phyloP scores from a whole-genome alignment of 2,797 vertebrate species.

The Melanotaenia parkinsoni region DNA sequence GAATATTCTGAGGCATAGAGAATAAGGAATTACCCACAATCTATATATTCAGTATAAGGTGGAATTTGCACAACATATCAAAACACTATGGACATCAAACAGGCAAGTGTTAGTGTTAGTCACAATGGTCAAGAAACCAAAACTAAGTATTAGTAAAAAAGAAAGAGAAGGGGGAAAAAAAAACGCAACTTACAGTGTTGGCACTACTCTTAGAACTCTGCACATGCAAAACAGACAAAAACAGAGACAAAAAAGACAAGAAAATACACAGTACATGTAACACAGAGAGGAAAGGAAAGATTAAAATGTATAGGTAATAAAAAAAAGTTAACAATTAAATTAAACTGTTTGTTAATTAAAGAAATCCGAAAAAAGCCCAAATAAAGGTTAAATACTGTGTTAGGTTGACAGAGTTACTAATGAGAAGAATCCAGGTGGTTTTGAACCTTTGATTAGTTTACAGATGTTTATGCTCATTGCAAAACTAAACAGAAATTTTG shows the following conservation, averaged over 20 bases:
- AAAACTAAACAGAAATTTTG: neutral
- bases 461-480: neutral
- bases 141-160: conserved; percentile 61
- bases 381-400: conserved; percentile 46
- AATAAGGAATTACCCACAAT: conserved; percentile 40
- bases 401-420: conserved; percentile 41
- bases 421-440: conserved; percentile 34
- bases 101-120: conserved; percentile 68
- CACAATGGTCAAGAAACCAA: conserved; percentile 59
- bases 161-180: conserved; percentile 70
- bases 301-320: conserved; percentile 70
- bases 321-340: conserved; percentile 72
- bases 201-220: conserved; percentile 99
- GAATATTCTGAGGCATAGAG: conserved; percentile 41
- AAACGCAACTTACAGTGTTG: conserved; percentile 93
- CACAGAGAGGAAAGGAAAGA: conserved; percentile 76
- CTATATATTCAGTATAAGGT: conserved; percentile 42
- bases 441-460: conserved; percentile 29
- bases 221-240: conserved; percentile 92
- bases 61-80: conserved; percentile 61
- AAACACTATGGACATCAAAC: conserved; percentile 73
- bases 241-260: conserved; percentile 89
- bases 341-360: conserved; percentile 56
- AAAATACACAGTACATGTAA: conserved; percentile 84
- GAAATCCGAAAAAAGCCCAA: conserved; percentile 44